Percentiles rank a stretch among this genome's conserved stretches.
phyloP scores from a whole-genome alignment of 2,888 invertebrate genomes.

The Chymomyza caudatula region DNA sequence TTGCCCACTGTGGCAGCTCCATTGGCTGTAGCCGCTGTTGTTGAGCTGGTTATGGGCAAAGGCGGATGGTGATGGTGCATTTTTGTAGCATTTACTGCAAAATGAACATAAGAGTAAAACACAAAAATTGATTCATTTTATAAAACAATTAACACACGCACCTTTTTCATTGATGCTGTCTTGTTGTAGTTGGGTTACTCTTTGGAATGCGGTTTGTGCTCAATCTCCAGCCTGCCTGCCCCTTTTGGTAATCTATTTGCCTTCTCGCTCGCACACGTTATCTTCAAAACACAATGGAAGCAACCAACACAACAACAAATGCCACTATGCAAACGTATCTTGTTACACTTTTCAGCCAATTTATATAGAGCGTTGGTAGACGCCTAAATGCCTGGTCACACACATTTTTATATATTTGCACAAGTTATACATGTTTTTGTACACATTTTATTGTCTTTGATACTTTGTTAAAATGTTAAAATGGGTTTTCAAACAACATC shows the following conservation, averaged over 20 bases:
- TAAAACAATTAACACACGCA: conserved; percentile 27
- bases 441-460: not conserved
- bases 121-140: not conserved
- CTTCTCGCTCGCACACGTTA: conserved; percentile 31
- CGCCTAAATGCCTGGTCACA: not conserved
- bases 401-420: not conserved
- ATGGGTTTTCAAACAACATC: not conserved
- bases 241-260: conserved; percentile 47
- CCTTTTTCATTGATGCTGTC: conserved; percentile 62
- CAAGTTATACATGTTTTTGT: not conserved
- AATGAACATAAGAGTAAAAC: not conserved
- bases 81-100: conserved; percentile 22
- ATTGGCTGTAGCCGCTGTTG: conserved; percentile 17
- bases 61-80: conserved; percentile 75
- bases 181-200: conserved; percentile 11
- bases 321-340: conserved; percentile 24
- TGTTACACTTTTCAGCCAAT: conserved; percentile 18
- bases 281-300: conserved; percentile 5
- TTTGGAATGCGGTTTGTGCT: conserved; percentile 59
- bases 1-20: conserved; percentile 16
- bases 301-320: conserved; percentile 11
- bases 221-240: conserved; percentile 41
- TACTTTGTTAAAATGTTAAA: not conserved
- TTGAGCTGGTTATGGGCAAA: conserved; percentile 47
- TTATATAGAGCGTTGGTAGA: not conserved